phyloP scores from a whole-genome alignment of 92 coral and sea anemone genomes.

The Zoanthus sociatus region DNA sequence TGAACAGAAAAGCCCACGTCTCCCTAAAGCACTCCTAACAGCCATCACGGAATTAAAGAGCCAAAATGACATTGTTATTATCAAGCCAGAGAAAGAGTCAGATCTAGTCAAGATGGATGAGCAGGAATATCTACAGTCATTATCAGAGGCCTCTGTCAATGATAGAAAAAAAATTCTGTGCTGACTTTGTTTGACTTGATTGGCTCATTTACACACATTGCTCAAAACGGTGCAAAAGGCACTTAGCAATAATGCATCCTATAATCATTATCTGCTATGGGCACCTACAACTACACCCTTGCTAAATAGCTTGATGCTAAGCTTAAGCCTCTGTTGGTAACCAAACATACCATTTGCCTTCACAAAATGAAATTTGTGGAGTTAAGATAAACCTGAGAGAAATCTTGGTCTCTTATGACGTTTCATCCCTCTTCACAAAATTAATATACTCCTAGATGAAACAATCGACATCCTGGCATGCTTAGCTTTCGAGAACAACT shows the following conservation, averaged over 20 bases:
- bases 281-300: too few relatives aligned
- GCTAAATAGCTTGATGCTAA: too few relatives aligned
- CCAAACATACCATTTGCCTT: constrained; percentile 15
- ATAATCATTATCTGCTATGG: too few relatives aligned
- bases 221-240: neutral
- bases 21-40: constrained; percentile 45
- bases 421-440: too few relatives aligned
- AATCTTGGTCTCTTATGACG: too few relatives aligned
- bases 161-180: neutral
- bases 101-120: neutral
- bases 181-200: too few relatives aligned
- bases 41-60: constrained; percentile 26
- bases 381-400: neutral
- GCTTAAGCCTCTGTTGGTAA: too few relatives aligned
- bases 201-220: neutral
- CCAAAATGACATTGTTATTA: constrained; percentile 44
- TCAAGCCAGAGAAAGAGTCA: neutral
- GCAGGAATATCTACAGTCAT: neutral
- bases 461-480: constrained; percentile 15
- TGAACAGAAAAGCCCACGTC: constrained; percentile 31
- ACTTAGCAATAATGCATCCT: too few relatives aligned
- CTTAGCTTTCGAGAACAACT: neutral
- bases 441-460: neutral
- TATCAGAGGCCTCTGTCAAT: neutral
- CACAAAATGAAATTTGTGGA: constrained; percentile 35